phyloP scores from a whole-genome alignment of 2,113 vertebrate species.

The Callopanchax toddi region DNA sequence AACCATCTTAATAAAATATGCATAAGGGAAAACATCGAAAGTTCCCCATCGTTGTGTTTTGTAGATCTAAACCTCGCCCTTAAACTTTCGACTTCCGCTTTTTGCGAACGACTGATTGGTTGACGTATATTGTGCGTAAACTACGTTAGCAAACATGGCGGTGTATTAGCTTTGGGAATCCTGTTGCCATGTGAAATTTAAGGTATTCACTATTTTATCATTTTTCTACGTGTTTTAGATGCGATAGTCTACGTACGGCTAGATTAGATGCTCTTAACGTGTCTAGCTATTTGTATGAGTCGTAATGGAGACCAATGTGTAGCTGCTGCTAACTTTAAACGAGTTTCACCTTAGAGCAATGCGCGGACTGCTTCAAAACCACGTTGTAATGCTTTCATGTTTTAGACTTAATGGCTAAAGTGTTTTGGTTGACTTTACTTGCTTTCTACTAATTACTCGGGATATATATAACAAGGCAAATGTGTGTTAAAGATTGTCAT shows the following conservation, averaged over 20 bases:
- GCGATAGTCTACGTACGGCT: not conserved
- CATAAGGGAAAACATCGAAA: fast-evolving
- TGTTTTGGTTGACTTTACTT: no score
- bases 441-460: no score
- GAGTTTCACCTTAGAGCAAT: not conserved
- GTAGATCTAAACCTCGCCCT: slow-evolving; percentile 17
- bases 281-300: fast-evolving
- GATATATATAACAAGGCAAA: no score
- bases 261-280: no score
- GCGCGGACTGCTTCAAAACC: not conserved
- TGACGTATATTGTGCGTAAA: not conserved
- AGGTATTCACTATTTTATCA: not conserved
- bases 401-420: no score
- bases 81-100: slow-evolving; percentile 18
- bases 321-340: not conserved
- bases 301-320: not conserved
- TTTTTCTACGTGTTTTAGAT: not conserved
- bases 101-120: not conserved
- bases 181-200: slow-evolving; percentile 30
- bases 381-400: slow-evolving; percentile 2
- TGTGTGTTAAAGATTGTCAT: no score
- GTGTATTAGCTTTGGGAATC: fast-evolving
- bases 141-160: slow-evolving; percentile 54
- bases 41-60: fast-evolving
- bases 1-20: fast-evolving